Conservation (phyloP, 2,797 vertebrate species). For the Iguana delicatissima region DNA sequence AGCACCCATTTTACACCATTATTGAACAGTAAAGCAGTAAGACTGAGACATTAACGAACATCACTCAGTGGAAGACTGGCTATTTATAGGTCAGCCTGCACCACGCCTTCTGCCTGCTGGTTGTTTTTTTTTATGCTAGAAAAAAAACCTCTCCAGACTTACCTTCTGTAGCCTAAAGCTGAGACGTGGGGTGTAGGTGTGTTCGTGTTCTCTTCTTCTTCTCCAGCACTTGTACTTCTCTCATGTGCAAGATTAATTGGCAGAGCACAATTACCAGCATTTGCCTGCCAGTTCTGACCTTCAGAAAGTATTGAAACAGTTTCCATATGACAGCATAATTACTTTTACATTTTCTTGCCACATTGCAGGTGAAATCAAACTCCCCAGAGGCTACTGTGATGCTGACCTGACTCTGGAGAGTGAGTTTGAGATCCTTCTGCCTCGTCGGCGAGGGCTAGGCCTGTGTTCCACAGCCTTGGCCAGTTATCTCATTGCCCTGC, state of each 20-base stretch:
- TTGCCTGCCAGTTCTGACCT: background rate
- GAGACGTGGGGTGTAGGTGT: too few relatives aligned
- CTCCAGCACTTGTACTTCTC: background rate
- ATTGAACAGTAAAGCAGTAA: background rate
- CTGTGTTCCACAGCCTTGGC: conserved; percentile 92
- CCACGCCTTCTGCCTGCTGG: background rate
- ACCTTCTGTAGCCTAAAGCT: too few relatives aligned
- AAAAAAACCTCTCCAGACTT: background rate
- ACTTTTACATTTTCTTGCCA: background rate
- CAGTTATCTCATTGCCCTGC: conserved; percentile 92
- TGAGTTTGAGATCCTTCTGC: conserved; percentile 88
- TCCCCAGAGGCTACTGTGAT: conserved; percentile 84
- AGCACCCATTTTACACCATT: conserved; percentile 32
- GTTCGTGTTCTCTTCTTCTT: fast-evolving
- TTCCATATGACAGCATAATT: background rate
- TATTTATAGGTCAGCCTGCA: background rate
- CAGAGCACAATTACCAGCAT: background rate
- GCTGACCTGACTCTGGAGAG: conserved; percentile 80
- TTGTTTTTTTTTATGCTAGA: background rate
- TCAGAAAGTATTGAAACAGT: background rate
- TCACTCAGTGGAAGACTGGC: background rate
- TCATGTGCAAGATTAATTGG: background rate
- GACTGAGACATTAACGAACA: background rate
- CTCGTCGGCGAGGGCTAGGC: conserved; percentile 87
- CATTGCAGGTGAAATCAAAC: conserved; percentile 90